A percentile compares a stretch with the other conserved stretches of the same genome.
Evolutionary conservation across 2,888 invertebrate species (phyloP).

Genomic region (Chesias legatella): DNA sequence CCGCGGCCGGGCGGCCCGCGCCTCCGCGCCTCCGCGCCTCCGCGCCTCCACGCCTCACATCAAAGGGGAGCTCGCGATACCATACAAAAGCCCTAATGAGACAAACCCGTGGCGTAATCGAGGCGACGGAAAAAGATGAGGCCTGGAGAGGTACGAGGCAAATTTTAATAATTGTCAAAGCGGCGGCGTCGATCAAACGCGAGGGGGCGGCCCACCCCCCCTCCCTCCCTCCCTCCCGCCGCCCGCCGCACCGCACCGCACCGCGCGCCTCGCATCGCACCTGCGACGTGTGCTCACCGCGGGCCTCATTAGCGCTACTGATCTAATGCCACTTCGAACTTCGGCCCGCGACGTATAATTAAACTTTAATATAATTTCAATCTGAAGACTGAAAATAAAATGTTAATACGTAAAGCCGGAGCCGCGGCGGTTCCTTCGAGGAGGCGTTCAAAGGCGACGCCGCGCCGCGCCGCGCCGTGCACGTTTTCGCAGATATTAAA

Average conservation of each 20-base stretch:
- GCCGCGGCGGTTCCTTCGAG: conserved; percentile 68
- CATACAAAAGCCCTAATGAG: conserved; percentile 80
- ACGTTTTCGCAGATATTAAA: conserved; percentile 81
- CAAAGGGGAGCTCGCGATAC: conserved; percentile 75
- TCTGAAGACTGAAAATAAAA: conserved; percentile 72
- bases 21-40: conserved; percentile 55
- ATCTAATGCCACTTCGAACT: conserved; percentile 77
- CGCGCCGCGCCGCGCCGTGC: too few relatives aligned
- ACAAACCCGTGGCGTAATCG: conserved; percentile 80
- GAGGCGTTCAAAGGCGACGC: conserved; percentile 74
- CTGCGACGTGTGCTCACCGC: conserved; percentile 73
- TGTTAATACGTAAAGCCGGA: conserved; percentile 75
- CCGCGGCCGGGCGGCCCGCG: conserved; percentile 51
- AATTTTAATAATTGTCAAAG: conserved; percentile 82
- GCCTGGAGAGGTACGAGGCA: conserved; percentile 79
- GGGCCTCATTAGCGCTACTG: conserved; percentile 77
- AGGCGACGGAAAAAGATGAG: conserved; percentile 80
- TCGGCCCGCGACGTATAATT: conserved; percentile 68
- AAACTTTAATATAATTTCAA: conserved; percentile 77
- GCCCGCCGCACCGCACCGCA: conserved; percentile 48
- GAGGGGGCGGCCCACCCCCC: conserved; percentile 41
- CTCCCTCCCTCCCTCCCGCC: conserved; percentile 29
- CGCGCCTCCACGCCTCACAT: conserved; percentile 60
- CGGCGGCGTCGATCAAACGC: conserved; percentile 80
- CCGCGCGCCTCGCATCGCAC: conserved; percentile 43